Percentiles rank a stretch among this genome's conserved stretches.
phyloP scores from a whole-genome alignment of 2,113 vertebrate species.

The Gallinago undulata region DNA sequence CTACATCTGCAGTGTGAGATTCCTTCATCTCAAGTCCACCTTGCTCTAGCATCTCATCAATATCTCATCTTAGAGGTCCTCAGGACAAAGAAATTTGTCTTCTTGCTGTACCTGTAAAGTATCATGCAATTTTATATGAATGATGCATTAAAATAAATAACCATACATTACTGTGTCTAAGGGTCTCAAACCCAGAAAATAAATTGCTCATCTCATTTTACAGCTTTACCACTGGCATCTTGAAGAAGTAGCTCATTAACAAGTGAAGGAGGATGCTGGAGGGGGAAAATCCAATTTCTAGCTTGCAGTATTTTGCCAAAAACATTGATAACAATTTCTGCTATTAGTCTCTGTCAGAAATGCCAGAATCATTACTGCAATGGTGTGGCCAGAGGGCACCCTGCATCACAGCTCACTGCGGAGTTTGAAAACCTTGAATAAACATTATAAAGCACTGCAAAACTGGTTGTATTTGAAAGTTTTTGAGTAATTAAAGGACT shows the following conservation, averaged over 20 bases:
- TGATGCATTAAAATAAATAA: constrained; percentile 36
- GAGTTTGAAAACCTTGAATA: constrained; percentile 25
- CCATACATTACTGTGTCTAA: background rate
- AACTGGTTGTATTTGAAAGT: background rate
- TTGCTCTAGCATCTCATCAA: background rate
- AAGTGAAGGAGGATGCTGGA: background rate
- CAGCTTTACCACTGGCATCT: constrained; percentile 35
- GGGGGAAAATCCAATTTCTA: constrained; percentile 52
- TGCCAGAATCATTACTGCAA: constrained; percentile 26
- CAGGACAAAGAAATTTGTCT: background rate
- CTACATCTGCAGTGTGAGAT: background rate
- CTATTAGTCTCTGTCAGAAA: constrained; percentile 62
- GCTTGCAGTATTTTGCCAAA: constrained; percentile 59
- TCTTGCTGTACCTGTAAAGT: background rate
- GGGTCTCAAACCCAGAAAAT: constrained; percentile 25
- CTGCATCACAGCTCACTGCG: background rate
- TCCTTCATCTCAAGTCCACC: background rate
- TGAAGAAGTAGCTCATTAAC: constrained; percentile 65
- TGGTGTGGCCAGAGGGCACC: constrained; percentile 37
- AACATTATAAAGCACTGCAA: constrained; percentile 9
- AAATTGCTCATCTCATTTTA: constrained; percentile 36
- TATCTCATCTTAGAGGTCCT: background rate
- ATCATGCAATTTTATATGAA: constrained; percentile 10
- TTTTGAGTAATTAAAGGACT: background rate
- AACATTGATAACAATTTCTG: constrained; percentile 53